Percentiles rank a stretch among this genome's conserved stretches.
These are phyloP conservation scores for Machimus rusticus DNA, from an alignment of 2,888 invertebrate genomes.

Conservation along the genomic window DNA sequence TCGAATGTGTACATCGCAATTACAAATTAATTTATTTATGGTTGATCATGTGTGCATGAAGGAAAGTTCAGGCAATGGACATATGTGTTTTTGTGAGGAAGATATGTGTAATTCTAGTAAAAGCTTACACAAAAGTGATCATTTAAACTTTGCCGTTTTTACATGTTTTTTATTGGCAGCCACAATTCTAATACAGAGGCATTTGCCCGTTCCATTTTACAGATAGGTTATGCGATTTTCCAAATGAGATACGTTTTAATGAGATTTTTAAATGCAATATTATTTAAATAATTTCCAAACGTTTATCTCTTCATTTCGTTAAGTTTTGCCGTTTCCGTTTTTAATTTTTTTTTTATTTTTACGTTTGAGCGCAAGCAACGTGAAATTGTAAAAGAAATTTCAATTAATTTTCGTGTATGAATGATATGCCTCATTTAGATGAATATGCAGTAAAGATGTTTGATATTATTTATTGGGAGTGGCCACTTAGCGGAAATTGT, in stretches of 20 bases:
- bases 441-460: background rate
- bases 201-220: background rate
- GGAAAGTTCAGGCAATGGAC: conserved; percentile 97
- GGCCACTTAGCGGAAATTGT: background rate
- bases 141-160: conserved; percentile 27
- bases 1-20: conserved; percentile 90
- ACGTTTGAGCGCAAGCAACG: background rate
- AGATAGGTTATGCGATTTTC: conserved; percentile 31
- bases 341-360: background rate
- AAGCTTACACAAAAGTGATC: conserved; percentile 55
- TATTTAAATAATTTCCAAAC: background rate
- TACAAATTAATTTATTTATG: conserved; percentile 96
- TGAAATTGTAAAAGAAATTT: background rate
- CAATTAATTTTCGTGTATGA: background rate
- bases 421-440: background rate
- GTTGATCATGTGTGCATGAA: conserved; percentile 98
- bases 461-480: background rate
- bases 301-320: background rate
- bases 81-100: conserved; percentile 98
- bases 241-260: background rate
- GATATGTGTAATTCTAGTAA: conserved; percentile 85
- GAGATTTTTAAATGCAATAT: conserved; percentile 2
- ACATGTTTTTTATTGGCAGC: conserved; percentile 29
- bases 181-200: conserved; percentile 11
- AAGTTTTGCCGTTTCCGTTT: background rate